Evolutionary conservation across 2,888 invertebrate species (phyloP).

Genomic region (Aquatica leii): DNA sequence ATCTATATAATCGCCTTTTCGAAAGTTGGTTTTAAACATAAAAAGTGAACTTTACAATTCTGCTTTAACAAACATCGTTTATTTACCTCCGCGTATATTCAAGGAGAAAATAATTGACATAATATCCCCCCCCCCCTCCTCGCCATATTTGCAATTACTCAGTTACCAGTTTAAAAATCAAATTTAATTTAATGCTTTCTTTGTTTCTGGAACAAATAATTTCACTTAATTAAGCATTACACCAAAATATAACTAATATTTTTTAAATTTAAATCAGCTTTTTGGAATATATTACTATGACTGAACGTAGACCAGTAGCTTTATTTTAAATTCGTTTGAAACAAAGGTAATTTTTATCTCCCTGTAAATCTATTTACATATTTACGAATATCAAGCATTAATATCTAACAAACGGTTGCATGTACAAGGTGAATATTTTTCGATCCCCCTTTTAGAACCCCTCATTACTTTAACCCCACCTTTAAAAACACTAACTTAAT

Average conservation of each 20-base stretch:
- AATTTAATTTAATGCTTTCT: too few relatives aligned
- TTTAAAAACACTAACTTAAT: constrained; percentile 7
- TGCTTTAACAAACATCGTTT: not conserved
- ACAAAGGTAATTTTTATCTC: constrained; percentile 14
- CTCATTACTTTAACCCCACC: constrained; percentile 4
- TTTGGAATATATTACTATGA: not conserved
- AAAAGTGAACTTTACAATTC: not conserved
- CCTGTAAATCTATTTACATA: constrained; percentile 14
- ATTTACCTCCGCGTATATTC: constrained; percentile 4
- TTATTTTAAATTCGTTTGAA: constrained; percentile 11
- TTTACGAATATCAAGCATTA: constrained; percentile 14
- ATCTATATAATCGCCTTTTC: too few relatives aligned
- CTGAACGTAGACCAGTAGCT: constrained; percentile 2
- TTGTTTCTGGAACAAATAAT: too few relatives aligned
- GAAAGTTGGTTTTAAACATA: too few relatives aligned
- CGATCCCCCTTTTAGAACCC: constrained; percentile 8
- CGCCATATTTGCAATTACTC: too few relatives aligned
- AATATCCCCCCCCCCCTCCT: constrained; percentile 6
- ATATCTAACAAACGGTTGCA: constrained; percentile 12
- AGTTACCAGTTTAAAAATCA: too few relatives aligned
- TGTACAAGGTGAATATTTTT: constrained; percentile 12
- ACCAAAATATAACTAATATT: not conserved
- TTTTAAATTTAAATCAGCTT: constrained; percentile 5
- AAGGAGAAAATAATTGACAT: constrained; percentile 13
- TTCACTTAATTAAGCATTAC: too few relatives aligned